These are phyloP conservation scores for Falco naumanni DNA, from an alignment of 2,797 vertebrate genomes.

Conservation along the genomic window DNA sequence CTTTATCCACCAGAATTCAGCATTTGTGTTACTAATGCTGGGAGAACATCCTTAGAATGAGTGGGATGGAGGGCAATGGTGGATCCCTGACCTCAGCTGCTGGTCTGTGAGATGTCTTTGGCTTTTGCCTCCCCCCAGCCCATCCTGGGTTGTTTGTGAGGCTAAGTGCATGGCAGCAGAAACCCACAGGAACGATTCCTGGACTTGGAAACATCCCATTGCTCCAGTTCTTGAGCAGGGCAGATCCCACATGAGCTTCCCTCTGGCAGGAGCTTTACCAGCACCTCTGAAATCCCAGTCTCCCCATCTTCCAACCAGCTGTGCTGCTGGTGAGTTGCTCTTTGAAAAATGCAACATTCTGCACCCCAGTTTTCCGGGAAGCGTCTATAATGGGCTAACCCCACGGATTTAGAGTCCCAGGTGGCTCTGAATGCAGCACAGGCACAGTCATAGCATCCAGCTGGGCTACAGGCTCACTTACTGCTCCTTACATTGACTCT, in stretches of 20 bases:
- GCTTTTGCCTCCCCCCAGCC: accelerated
- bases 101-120: not conserved
- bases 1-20: not conserved
- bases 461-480: not conserved
- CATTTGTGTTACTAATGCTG: too few species aligned
- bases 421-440: not conserved
- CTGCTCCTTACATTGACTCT: not conserved
- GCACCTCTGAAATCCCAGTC: not conserved
- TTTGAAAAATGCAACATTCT: too few species aligned
- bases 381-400: accelerated
- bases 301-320: not conserved
- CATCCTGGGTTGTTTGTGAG: not conserved
- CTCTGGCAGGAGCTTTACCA: not conserved
- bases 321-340: not conserved
- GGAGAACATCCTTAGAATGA: not conserved
- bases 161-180: not conserved
- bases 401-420: not conserved
- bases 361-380: accelerated
- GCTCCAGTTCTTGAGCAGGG: not conserved
- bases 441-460: not conserved
- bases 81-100: not conserved
- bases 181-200: too few species aligned
- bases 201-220: not conserved
- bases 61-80: not conserved
- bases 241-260: not conserved